Base-by-base conservation (phyloP, 2,888 invertebrate species). In the Hemistola chrysoprasaria region DNA sequence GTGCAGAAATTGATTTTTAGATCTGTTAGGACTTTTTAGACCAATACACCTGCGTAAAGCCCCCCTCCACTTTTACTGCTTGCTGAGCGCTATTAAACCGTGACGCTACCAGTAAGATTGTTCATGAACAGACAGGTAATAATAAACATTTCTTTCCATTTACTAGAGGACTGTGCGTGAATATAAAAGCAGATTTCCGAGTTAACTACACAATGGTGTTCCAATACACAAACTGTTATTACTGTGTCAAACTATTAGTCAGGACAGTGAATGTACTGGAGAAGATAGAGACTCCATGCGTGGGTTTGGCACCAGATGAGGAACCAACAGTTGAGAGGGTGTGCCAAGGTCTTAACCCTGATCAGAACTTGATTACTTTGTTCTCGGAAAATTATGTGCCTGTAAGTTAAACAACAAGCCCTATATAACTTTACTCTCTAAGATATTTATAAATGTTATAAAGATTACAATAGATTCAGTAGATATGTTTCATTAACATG, bases 321-420 rank as follows among this genome's bases (percentile, higher is more conserved):
- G 90, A 91, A 49, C 94, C 95, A 3, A 92, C 93, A 0, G 91
- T 97, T 1, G 92, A 94, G 26, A 92, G 93, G 66, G 94, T 97
- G 0, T 97, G 97, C 64, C 82, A 83, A 45, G 92, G 92, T 5
- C 87, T 97, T 20, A 93, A 93, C 54, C 90, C 92, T 6, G 94
- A 96, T 69, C 95, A 96, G 63, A 95, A 96, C 61, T 81, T 96
- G 2, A 92, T 94, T 32, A 97, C 97, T 8, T 78, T 97, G 44
- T 97, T 97, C 69, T 95, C 96, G 25, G 96, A 97, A 67, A 97
- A 97, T 82, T 95, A 94, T 77, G 93, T 95, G 0, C 96, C 97
- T 22, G 92, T 90, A 70, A 83, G 88, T 78, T n/a, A 46, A 10
- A 16, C 16, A 16, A 3, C 16, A 16, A 4, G 16, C 16, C 4